phyloP scores from a whole-genome alignment of 1,140 invertebrate genomes.

The Lamellibrachia luymesi region DNA sequence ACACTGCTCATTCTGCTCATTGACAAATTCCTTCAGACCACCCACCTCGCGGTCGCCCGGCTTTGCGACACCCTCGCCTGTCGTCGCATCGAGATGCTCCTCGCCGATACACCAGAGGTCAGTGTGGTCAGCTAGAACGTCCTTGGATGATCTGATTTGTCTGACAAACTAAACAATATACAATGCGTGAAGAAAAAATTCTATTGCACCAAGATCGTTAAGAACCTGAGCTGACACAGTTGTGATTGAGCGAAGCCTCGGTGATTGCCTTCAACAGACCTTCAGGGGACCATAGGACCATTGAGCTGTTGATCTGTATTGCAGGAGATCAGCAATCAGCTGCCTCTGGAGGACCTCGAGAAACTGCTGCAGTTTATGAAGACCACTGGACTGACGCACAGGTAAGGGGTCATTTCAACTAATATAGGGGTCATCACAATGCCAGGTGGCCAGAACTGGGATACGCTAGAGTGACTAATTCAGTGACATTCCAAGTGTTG shows the following conservation, averaged over 20 bases:
- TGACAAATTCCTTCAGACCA: conserved; percentile 63
- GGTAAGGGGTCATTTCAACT: conserved; percentile 52
- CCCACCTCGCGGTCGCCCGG: conserved; percentile 64
- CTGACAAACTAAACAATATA: too few species aligned
- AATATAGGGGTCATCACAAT: not conserved
- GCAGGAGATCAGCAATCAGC: conserved; percentile 61
- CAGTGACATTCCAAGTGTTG: not conserved
- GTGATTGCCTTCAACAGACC: not conserved
- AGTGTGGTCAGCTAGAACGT: not conserved
- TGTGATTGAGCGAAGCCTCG: not conserved
- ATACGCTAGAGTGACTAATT: not conserved
- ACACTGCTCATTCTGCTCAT: conserved; percentile 64
- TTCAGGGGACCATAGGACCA: not conserved
- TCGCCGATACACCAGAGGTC: conserved; percentile 56
- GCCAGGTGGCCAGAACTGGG: not conserved
- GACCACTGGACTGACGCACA: conserved; percentile 59
- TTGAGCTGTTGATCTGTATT: conserved; percentile 4
- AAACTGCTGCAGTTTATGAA: conserved; percentile 62
- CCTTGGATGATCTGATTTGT: too few species aligned
- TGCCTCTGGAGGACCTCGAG: conserved; percentile 64
- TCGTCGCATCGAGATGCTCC: conserved; percentile 65
- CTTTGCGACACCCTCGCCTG: conserved; percentile 66
- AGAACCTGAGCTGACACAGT: not conserved
- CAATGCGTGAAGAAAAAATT: too few species aligned
- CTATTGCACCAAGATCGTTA: too few species aligned